Percentiles rank a stretch among this genome's conserved stretches.
Evolutionary conservation across 2,113 vertebrate genomes (phyloP).

Genomic region (Austrofundulus limnaeus): DNA sequence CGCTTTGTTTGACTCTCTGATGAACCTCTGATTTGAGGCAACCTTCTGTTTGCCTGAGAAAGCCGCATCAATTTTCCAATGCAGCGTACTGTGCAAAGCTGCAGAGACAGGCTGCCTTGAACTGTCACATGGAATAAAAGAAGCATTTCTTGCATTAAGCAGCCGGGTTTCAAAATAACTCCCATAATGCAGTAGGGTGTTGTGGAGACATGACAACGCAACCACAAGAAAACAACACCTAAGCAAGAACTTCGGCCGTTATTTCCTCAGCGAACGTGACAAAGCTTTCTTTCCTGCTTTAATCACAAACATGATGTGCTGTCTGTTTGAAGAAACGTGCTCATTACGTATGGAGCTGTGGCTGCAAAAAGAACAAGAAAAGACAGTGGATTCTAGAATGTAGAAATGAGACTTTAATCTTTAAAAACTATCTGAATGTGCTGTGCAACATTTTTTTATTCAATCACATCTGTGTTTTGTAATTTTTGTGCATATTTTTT

Average conservation of each 20-base stretch:
- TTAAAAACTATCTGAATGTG: background rate
- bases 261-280: conserved; percentile 9
- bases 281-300: conserved; percentile 9
- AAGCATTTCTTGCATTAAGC: conserved; percentile 1
- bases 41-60: conserved; percentile 4
- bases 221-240: conserved; percentile 18
- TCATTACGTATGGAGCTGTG: background rate
- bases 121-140: conserved; percentile 28
- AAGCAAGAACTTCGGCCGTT: conserved; percentile 25
- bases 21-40: conserved; percentile 37
- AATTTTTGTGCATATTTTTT: background rate
- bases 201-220: background rate
- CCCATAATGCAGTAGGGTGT: conserved; percentile 1
- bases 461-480: background rate
- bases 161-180: conserved; percentile 9
- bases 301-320: conserved; percentile 1
- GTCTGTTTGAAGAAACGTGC: background rate
- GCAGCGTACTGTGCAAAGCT: background rate
- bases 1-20: conserved; percentile 29
- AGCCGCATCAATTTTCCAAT: conserved; percentile 1
- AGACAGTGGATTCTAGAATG: background rate
- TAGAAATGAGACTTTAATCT: background rate
- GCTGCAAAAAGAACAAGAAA: background rate
- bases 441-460: background rate
- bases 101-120: conserved; percentile 30